Percentiles rank a stretch among this genome's conserved stretches.
These are phyloP conservation scores for Edolisoma coerulescens DNA, from an alignment of 2,113 vertebrate genomes.

Conservation along the genomic window DNA sequence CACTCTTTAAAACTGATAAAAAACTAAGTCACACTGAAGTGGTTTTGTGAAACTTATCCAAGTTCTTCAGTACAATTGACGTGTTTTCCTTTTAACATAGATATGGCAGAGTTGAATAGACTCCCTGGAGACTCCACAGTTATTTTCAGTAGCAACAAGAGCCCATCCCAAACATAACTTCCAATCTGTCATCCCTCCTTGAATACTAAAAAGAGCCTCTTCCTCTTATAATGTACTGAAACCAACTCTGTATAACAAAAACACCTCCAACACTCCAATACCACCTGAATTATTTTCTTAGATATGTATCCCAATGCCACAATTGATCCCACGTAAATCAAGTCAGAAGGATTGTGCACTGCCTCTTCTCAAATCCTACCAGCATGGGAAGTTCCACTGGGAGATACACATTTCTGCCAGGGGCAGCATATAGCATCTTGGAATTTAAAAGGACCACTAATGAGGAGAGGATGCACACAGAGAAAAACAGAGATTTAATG, in stretches of 20 bases:
- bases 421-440: neutral
- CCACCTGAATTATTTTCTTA: neutral
- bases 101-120: neutral
- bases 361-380: neutral
- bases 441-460: neutral
- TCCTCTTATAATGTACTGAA: neutral
- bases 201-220: conserved; percentile 3
- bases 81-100: conserved; percentile 11
- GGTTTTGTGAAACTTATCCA: conserved; percentile 32
- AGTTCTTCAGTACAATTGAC: neutral
- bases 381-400: neutral
- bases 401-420: neutral
- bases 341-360: neutral
- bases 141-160: conserved; percentile 37
- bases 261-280: neutral
- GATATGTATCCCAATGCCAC: neutral
- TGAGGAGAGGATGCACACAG: neutral
- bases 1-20: neutral
- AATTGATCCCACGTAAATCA: neutral
- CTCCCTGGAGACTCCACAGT: neutral
- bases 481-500: neutral
- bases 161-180: conserved; percentile 44
- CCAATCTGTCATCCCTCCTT: conserved; percentile 33
- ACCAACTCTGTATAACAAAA: neutral
- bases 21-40: neutral